Conservation (phyloP, 2,888 invertebrate species). For the Acheta domesticus region DNA sequence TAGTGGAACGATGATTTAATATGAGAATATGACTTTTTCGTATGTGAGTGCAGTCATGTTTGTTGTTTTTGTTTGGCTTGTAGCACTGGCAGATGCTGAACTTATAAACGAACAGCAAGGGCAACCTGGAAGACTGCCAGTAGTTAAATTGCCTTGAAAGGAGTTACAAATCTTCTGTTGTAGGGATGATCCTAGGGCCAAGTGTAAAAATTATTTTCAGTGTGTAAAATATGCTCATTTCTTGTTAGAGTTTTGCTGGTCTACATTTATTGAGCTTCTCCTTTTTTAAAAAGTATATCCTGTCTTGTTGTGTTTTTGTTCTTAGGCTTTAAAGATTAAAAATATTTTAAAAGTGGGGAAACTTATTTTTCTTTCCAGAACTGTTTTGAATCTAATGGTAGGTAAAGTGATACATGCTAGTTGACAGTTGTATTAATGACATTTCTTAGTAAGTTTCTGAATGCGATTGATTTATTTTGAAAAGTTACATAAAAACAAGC, state of each 20-base stretch:
- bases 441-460: conserved; percentile 20
- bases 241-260: conserved; percentile 21
- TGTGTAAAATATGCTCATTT: conserved; percentile 23
- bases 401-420: conserved; percentile 20
- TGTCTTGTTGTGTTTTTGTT: conserved; percentile 22
- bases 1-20: conserved; percentile 3
- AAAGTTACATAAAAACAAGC: conserved; percentile 21
- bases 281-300: conserved; percentile 24
- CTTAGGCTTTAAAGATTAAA: conserved; percentile 26
- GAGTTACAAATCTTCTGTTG: conserved; percentile 23
- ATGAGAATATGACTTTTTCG: conserved; percentile 9
- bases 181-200: conserved; percentile 21
- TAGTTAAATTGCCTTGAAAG: conserved; percentile 26
- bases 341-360: conserved; percentile 20
- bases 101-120: not conserved
- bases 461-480: not conserved
- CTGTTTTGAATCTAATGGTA: conserved; percentile 26
- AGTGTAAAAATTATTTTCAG: conserved; percentile 27
- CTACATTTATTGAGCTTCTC: conserved; percentile 26
- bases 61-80: conserved; percentile 18
- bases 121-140: conserved; percentile 18
- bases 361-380: conserved; percentile 24
- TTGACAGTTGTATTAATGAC: conserved; percentile 5
- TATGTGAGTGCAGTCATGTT: conserved; percentile 18
- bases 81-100: not conserved